Percentiles rank a stretch among this genome's conserved stretches.
Conservation (phyloP, 2,113 vertebrate genomes). For the Austrofundulus limnaeus region DNA sequence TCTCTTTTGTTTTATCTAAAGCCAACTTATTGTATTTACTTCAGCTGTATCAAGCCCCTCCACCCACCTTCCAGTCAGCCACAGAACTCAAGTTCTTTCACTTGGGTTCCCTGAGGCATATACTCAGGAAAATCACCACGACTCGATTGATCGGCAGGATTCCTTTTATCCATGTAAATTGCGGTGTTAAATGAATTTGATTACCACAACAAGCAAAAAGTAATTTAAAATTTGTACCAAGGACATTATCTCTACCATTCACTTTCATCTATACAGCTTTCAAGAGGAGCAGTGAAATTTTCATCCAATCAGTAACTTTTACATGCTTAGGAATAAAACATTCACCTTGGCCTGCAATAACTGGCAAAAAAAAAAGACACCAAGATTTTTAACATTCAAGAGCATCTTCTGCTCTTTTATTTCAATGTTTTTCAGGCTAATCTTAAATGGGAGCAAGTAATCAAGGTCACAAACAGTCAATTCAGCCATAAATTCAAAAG, state of each 20-base stretch:
- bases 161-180: constrained; percentile 40
- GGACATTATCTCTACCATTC: constrained; percentile 58
- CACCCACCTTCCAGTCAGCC: constrained; percentile 55
- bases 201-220: constrained; percentile 39
- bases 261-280: constrained; percentile 43
- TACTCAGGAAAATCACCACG: constrained; percentile 52
- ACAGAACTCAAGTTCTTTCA: constrained; percentile 59
- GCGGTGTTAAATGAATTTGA: constrained; percentile 48
- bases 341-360: constrained; percentile 3
- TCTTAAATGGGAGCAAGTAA: constrained; percentile 43
- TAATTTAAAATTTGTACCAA: constrained; percentile 39
- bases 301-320: constrained; percentile 12
- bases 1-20: constrained; percentile 41
- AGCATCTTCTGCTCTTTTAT: constrained; percentile 27
- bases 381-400: constrained; percentile 33
- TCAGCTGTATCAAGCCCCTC: constrained; percentile 60
- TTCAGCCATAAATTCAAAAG: constrained; percentile 47
- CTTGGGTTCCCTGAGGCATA: constrained; percentile 69
- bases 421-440: constrained; percentile 17
- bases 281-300: constrained; percentile 22
- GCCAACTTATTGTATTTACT: constrained; percentile 68
- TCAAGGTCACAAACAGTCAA: constrained; percentile 32
- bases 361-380: constrained; percentile 7
- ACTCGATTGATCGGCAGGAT: constrained; percentile 57
- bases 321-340: not conserved